phyloP scores from a whole-genome alignment of 2,888 invertebrate genomes.

The Mythimna loreyi region DNA sequence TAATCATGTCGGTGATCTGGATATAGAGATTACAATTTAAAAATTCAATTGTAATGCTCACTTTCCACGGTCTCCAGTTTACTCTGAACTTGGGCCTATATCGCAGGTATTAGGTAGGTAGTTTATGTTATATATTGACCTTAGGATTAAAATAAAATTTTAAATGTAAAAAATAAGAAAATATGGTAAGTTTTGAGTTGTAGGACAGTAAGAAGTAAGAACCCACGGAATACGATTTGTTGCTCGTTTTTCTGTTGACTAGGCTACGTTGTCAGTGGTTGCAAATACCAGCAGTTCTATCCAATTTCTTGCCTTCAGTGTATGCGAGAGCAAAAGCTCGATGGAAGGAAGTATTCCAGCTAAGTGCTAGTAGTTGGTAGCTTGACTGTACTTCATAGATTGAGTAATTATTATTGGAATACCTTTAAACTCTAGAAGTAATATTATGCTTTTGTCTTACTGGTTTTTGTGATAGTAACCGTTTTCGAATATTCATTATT shows the following conservation, averaged over 20 bases:
- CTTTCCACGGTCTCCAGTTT: background rate
- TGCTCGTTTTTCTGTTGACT: background rate
- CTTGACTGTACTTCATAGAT: background rate
- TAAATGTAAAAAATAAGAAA: background rate
- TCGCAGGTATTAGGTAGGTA: background rate
- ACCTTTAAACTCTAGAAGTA: background rate
- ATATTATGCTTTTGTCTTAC: background rate
- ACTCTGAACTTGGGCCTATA: background rate
- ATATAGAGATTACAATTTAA: background rate
- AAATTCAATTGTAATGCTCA: background rate
- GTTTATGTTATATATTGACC: background rate
- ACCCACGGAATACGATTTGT: background rate
- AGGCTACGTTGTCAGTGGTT: too few species aligned
- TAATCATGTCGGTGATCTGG: background rate
- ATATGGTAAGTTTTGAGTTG: background rate
- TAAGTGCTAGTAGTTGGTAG: background rate
- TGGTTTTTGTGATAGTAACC: background rate
- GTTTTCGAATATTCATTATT: background rate
- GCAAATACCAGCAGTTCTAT: background rate
- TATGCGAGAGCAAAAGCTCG: background rate
- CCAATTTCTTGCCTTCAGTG: background rate
- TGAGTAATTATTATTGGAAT: background rate
- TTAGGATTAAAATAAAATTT: background rate
- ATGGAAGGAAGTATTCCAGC: background rate
- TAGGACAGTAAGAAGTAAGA: background rate